Evolutionary conservation across 1,140 invertebrate species (phyloP), one percentile per base, ranked within the genome.

Genomic region (Eupeodes corollae): DNA sequence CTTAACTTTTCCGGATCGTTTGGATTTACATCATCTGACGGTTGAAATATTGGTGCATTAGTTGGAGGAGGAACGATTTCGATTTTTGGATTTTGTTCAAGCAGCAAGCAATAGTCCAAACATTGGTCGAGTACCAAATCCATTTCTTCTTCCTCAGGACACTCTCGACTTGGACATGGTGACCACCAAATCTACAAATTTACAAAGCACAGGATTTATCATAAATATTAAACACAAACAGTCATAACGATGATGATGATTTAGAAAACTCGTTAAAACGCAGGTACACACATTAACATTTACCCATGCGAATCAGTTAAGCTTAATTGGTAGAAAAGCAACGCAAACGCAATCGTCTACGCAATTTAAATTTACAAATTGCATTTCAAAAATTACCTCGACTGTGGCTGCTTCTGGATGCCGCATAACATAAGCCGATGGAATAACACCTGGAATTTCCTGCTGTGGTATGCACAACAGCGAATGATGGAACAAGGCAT

Each of bases 401-500:
- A 82, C 78, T 57, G 74, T 75, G 46, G 75, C 73, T 44, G 75
- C 79, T 49, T 74, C 73, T 12, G 81, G 80, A 71, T 84, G 79
- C 44, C 78, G 72, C 69, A 84, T 77, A 21, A 84, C 78, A 64
- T 83, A 84, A 18, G 79, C 82, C 39, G 78, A 73, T 38, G 82
- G 82, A 58, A 82, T 76, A 53, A 75, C 73, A 46, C 82, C 80
- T 3, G 81, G 81, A 18, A 76, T 80, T 71, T 85, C 82, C 64
- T 82, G 80, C 53, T 82, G 80, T 9, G 82, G 82, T 54, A 85
- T 82, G 49, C 83, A 68, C 44, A 85, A 73, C 54, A 86, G 58
- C 14, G 81, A 76, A 59, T 84, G 82, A 65, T 86, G 82, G 56
- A 84, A 80, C 16, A 79, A 71, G 21, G 80, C 82, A 62, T 83